phyloP scores from a whole-genome alignment of 2,888 invertebrate species.

The Tineola bisselliella region DNA sequence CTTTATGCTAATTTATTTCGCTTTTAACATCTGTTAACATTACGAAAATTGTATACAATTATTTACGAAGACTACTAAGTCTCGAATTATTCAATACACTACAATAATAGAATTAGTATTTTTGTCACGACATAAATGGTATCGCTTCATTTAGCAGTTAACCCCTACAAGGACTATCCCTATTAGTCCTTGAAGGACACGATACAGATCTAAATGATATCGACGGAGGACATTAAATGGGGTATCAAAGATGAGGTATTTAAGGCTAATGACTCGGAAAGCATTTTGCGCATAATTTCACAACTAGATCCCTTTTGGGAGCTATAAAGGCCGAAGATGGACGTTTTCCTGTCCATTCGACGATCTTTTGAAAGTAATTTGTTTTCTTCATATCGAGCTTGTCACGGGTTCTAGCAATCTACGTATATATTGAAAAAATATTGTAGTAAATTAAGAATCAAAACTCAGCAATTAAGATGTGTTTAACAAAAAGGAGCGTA shows the following conservation, averaged over 20 bases:
- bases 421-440: background rate
- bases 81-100: background rate
- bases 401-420: background rate
- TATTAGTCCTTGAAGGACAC: conserved; percentile 5
- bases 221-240: conserved; percentile 31
- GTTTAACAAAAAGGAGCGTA: conserved; percentile 14
- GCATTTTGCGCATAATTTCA: conserved; percentile 57
- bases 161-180: background rate
- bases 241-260: conserved; percentile 46
- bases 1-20: background rate
- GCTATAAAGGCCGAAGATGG: conserved; percentile 14
- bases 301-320: conserved; percentile 27
- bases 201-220: conserved; percentile 11
- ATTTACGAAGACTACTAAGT: too few species aligned
- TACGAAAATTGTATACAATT: too few species aligned
- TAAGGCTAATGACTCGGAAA: conserved; percentile 56
- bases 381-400: background rate
- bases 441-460: background rate
- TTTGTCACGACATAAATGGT: background rate
- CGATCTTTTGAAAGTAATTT: conserved; percentile 5
- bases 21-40: background rate
- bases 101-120: background rate
- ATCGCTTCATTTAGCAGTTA: background rate
- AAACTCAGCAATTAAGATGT: background rate
- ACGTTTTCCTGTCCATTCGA: conserved; percentile 8